Conservation (phyloP, 2,888 invertebrate species). For the Lasioglossum lativentre region DNA sequence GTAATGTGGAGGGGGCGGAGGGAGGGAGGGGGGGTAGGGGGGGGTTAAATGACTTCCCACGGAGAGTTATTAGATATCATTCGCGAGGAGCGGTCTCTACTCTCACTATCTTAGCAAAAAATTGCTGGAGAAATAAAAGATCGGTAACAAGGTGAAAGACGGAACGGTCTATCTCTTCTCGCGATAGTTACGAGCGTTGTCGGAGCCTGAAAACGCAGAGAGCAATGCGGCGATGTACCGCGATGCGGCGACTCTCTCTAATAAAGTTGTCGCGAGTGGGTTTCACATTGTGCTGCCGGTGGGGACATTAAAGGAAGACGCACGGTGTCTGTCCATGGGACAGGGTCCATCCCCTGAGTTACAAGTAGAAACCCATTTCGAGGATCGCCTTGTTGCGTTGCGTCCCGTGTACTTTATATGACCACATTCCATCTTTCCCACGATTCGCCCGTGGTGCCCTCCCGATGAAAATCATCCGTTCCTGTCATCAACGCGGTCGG, state of each 20-base stretch:
- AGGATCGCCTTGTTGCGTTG: conserved; percentile 75
- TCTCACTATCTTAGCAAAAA: not conserved
- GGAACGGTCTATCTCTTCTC: conserved; percentile 38
- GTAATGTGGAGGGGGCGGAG: not conserved
- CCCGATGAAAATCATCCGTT: not conserved
- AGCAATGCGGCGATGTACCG: conserved; percentile 37
- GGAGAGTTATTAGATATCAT: conserved; percentile 20
- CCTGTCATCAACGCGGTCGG: not conserved
- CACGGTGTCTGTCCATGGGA: conserved; percentile 52
- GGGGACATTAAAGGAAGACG: conserved; percentile 61
- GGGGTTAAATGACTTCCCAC: not conserved
- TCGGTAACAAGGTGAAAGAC: conserved; percentile 62
- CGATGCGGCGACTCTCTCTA: conserved; percentile 66
- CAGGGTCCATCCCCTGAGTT: conserved; percentile 63
- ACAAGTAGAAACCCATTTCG: conserved; percentile 74
- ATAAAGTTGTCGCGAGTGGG: conserved; percentile 78
- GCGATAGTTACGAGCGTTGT: conserved; percentile 52
- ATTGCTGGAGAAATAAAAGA: conserved; percentile 38
- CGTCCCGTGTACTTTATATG: conserved; percentile 62
- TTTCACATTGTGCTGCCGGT: conserved; percentile 70
- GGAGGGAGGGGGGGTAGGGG: not conserved
- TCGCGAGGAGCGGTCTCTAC: not conserved
- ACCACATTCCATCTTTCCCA: conserved; percentile 14
- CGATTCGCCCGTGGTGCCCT: not conserved
- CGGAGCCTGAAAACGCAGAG: conserved; percentile 61